Conservation (phyloP, 2,888 invertebrate species). For the Hirtodrosophila duncani region DNA sequence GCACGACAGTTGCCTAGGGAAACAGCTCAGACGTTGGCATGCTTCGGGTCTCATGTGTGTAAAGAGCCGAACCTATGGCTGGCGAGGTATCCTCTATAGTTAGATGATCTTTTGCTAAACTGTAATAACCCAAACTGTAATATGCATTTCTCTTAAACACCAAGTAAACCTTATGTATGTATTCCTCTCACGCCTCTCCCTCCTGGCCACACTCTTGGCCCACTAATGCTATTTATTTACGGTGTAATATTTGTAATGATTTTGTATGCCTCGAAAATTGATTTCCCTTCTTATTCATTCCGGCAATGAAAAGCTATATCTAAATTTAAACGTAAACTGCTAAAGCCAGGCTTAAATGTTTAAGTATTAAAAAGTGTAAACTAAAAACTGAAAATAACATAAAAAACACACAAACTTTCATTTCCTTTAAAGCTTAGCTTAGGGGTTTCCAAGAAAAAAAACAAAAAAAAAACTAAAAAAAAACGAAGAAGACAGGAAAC, state of each 20-base stretch:
- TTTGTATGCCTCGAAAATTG: constrained; percentile 27
- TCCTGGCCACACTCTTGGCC: constrained; percentile 9
- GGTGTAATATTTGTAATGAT: too few relatives aligned
- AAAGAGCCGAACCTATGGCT: too few relatives aligned
- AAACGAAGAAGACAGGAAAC: constrained; percentile 18
- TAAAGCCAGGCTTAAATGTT: constrained; percentile 58
- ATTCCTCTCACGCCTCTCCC: too few relatives aligned
- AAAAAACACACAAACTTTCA: constrained; percentile 32
- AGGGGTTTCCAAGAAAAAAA: constrained; percentile 35
- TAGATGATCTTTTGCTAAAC: too few relatives aligned
- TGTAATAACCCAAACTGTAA: too few relatives aligned
- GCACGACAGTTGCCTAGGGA: too few relatives aligned
- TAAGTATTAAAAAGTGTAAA: constrained; percentile 57
- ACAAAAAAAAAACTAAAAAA: constrained; percentile 7
- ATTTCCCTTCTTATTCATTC: constrained; percentile 61
- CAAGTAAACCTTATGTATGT: too few relatives aligned
- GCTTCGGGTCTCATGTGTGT: too few relatives aligned
- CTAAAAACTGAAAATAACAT: constrained; percentile 9
- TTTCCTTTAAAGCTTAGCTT: constrained; percentile 68
- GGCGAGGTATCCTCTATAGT: too few relatives aligned
- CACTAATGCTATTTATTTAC: constrained; percentile 29
- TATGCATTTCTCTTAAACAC: too few relatives aligned
- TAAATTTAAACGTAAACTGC: constrained; percentile 10
- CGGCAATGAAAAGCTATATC: constrained; percentile 53
- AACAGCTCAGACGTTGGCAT: too few relatives aligned